phyloP scores from a whole-genome alignment of 2,888 invertebrate species.

The Lasioglossum oenotherae region DNA sequence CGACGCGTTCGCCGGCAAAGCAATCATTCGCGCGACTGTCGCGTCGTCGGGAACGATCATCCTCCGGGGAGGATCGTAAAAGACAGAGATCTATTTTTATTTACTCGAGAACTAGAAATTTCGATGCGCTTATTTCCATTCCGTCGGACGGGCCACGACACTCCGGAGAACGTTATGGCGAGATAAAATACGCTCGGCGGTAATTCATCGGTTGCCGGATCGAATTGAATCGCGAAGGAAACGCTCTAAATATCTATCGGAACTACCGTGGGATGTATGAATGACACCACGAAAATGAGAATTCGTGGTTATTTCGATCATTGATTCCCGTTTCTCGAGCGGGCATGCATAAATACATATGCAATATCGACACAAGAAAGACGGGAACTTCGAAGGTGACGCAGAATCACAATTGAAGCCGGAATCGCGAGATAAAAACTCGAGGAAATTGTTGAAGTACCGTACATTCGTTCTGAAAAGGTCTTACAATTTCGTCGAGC shows the following conservation, averaged over 20 bases:
- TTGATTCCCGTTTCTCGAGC: not conserved
- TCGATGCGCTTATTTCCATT: not conserved
- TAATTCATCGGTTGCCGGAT: not conserved
- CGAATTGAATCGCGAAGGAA: not conserved
- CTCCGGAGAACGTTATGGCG: not conserved
- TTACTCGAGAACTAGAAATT: not conserved
- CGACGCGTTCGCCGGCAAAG: not conserved
- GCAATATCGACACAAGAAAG: not conserved
- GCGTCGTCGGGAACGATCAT: not conserved
- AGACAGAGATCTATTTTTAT: not conserved
- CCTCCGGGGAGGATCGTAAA: conserved; percentile 13
- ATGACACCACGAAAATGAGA: not conserved
- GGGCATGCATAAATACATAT: not conserved
- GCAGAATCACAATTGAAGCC: not conserved
- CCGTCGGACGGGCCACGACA: not conserved
- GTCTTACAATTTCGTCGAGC: not conserved
- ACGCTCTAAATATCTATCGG: not conserved
- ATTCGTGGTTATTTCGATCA: not conserved
- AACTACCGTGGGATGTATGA: not conserved
- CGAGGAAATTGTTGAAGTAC: not conserved
- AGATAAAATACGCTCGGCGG: not conserved
- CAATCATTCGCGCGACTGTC: conserved; percentile 16
- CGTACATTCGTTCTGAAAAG: not conserved
- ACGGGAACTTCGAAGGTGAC: not conserved
- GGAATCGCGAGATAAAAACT: not conserved